Evolutionary conservation across 92 coral and sea anemone genomes (phyloP).

Genomic region (Umimayanthus chanpuru): DNA sequence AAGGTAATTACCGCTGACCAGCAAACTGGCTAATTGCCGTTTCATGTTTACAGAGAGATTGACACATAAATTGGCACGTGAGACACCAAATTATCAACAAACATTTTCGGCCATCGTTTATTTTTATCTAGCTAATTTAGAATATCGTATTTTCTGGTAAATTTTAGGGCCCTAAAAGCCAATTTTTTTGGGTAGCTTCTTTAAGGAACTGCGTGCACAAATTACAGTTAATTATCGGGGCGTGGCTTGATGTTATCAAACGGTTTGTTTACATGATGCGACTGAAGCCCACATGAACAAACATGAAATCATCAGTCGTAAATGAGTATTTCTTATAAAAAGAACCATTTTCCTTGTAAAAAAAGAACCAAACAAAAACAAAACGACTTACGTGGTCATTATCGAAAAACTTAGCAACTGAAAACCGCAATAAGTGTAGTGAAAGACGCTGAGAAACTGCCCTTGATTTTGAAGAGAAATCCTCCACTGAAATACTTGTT

Average conservation of each 20-base stretch:
- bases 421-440: not conserved
- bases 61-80: not conserved
- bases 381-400: no score
- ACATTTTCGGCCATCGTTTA: not conserved
- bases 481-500: no score
- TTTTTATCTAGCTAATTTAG: not conserved
- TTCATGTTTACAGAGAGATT: not conserved
- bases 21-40: not conserved
- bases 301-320: slow-evolving; percentile 1
- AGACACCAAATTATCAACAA: no score
- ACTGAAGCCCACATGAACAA: not conserved
- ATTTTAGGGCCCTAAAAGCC: not conserved
- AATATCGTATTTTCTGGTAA: not conserved
- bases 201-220: not conserved
- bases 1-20: slow-evolving; percentile 29
- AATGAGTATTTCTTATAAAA: no score
- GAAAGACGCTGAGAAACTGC: not conserved
- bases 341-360: not conserved
- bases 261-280: not conserved
- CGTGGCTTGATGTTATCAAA: not conserved
- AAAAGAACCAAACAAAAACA: not conserved
- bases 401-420: not conserved
- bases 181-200: not conserved
- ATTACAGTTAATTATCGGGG: not conserved
- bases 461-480: no score